Conservation (phyloP, 2,113 vertebrate genomes). For the Neogale vison region DNA sequence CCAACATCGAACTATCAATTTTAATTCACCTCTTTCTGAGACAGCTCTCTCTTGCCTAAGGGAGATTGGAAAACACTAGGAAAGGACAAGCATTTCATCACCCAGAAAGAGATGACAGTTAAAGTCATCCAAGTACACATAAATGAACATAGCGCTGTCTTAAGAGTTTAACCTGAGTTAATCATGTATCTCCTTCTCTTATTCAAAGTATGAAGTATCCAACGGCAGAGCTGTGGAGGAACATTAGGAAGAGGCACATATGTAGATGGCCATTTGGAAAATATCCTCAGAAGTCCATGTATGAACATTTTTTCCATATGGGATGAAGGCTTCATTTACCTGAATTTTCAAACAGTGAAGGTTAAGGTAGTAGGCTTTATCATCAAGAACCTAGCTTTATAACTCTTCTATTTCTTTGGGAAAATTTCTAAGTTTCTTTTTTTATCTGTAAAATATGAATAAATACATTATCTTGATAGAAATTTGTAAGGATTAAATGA, state of each 20-base stretch:
- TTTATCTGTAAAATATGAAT: background rate
- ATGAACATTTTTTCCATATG: background rate
- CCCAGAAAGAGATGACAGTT: background rate
- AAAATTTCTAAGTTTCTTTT: background rate
- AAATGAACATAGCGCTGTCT: background rate
- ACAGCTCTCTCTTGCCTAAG: background rate
- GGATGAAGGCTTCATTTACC: background rate
- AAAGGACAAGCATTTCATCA: background rate
- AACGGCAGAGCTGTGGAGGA: background rate
- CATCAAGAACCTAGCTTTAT: background rate
- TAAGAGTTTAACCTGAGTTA: background rate
- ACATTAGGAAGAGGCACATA: background rate
- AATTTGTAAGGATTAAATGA: background rate
- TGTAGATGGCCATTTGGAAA: background rate
- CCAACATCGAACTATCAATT: background rate
- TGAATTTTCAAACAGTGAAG: background rate
- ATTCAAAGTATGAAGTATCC: background rate
- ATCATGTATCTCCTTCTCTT: background rate
- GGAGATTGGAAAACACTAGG: background rate
- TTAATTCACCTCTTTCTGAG: background rate
- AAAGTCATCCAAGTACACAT: background rate
- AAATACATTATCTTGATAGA: background rate
- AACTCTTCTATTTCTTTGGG: background rate
- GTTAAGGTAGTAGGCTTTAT: background rate
- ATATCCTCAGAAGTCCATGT: background rate